Evolutionary conservation across 2,888 invertebrate genomes (phyloP).

Genomic region (Atethmia centrago): DNA sequence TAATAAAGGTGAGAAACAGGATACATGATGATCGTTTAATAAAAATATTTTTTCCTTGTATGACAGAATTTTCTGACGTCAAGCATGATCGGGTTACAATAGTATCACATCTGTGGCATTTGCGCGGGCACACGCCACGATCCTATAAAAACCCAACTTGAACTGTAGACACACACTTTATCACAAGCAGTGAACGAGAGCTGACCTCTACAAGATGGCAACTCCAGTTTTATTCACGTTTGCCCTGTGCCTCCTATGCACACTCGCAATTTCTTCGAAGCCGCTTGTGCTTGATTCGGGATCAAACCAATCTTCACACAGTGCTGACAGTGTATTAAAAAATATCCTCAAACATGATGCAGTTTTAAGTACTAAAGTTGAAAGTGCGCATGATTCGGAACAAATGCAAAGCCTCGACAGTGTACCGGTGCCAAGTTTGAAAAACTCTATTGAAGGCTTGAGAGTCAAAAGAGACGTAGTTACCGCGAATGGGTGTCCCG

Average conservation of each 20-base stretch:
- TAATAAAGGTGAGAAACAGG: constrained; percentile 3
- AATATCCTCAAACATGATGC: neutral
- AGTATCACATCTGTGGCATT: neutral
- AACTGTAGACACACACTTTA: neutral
- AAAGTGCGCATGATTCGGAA: constrained; percentile 16
- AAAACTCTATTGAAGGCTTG: neutral
- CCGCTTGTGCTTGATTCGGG: constrained; percentile 13
- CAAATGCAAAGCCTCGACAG: constrained; percentile 13
- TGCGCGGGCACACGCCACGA: neutral
- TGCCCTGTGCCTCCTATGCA: constrained; percentile 27
- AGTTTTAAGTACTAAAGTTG: constrained; percentile 4
- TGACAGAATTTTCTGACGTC: constrained; percentile 42
- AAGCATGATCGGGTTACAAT: neutral
- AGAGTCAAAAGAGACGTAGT: constrained; percentile 5
- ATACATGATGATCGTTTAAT: neutral
- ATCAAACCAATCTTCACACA: neutral
- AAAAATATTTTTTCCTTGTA: neutral
- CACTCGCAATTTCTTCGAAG: constrained; percentile 26
- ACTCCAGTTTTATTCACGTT: constrained; percentile 13
- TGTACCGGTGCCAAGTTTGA: neutral
- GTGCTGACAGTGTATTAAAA: constrained; percentile 18
- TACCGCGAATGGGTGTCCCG: constrained; percentile 12
- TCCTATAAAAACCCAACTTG: constrained; percentile 23
- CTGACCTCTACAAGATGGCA: constrained; percentile 40
- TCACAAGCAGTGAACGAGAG: constrained; percentile 2